Percentiles rank a stretch among this genome's conserved stretches.
phyloP scores from a whole-genome alignment of 2,888 invertebrate genomes.

The Plagodis pulveraria region DNA sequence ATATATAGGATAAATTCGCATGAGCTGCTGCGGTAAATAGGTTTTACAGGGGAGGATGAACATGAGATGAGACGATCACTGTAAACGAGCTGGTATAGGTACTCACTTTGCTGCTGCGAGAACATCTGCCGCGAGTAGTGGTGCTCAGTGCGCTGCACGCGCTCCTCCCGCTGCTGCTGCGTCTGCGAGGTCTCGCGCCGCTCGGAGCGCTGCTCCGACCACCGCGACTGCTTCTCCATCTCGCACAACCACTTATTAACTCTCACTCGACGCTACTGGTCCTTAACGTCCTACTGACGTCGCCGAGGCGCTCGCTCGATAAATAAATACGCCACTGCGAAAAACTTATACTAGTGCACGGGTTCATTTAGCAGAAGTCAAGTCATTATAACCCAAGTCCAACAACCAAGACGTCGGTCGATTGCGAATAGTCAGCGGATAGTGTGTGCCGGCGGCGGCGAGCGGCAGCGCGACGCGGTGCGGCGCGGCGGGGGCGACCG shows the following conservation, averaged over 20 bases:
- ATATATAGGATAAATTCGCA: slow-evolving; percentile 49
- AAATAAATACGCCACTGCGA: slow-evolving; percentile 79
- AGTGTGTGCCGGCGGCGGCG: slow-evolving; percentile 83
- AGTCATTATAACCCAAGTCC: slow-evolving; percentile 91
- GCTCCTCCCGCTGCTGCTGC: slow-evolving; percentile 81
- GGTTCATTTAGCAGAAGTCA: slow-evolving; percentile 89
- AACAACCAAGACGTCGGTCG: slow-evolving; percentile 96
- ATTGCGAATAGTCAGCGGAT: slow-evolving; percentile 96
- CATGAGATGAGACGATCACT: slow-evolving; percentile 7
- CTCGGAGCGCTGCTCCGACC: slow-evolving; percentile 79
- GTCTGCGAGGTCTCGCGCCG: slow-evolving; percentile 73
- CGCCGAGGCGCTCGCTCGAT: slow-evolving; percentile 68
- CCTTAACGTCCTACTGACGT: slow-evolving; percentile 66
- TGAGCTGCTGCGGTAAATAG: slow-evolving; percentile 43
- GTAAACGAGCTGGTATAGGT: neutral
- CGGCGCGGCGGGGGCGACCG: slow-evolving; percentile 61
- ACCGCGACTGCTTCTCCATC: slow-evolving; percentile 91
- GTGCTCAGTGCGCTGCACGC: slow-evolving; percentile 87
- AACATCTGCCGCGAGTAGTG: slow-evolving; percentile 92
- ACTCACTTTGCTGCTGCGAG: slow-evolving; percentile 85
- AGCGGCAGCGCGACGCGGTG: slow-evolving; percentile 49
- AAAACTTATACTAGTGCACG: slow-evolving; percentile 82
- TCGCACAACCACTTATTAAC: slow-evolving; percentile 82
- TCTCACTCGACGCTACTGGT: slow-evolving; percentile 79
- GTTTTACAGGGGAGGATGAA: slow-evolving; percentile 29